A percentile compares a stretch with the other conserved stretches of the same genome.
phyloP scores from a whole-genome alignment of 2,888 invertebrate genomes.

The Miltochrista miniata region DNA sequence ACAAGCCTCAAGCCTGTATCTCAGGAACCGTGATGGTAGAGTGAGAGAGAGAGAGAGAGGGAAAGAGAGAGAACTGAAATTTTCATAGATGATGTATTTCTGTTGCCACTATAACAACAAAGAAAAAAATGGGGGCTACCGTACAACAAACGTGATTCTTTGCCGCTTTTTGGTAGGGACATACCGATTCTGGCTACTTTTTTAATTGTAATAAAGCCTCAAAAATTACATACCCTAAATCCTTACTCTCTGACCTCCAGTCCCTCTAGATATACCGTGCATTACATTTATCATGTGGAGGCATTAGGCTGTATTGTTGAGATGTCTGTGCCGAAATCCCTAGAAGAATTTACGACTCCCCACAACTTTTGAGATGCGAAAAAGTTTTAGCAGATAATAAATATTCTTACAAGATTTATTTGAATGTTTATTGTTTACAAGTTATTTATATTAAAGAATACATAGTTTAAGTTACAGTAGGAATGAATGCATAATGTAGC shows the following conservation, averaged over 20 bases:
- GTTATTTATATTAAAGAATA: not conserved
- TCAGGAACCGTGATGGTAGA: too few relatives aligned
- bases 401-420: slow-evolving; percentile 7
- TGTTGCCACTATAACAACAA: too few relatives aligned
- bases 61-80: too few relatives aligned
- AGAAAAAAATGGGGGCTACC: too few relatives aligned
- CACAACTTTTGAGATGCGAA: slow-evolving; percentile 37
- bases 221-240: too few relatives aligned
- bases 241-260: slow-evolving; percentile 2
- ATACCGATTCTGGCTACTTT: too few relatives aligned
- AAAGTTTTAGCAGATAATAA: slow-evolving; percentile 34
- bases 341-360: slow-evolving; percentile 55
- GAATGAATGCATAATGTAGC: not conserved
- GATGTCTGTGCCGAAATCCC: slow-evolving; percentile 41
- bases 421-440: not conserved
- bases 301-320: slow-evolving; percentile 13
- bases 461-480: not conserved
- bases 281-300: slow-evolving; percentile 15
- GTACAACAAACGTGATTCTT: too few relatives aligned
- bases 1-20: too few relatives aligned
- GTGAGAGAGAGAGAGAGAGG: too few relatives aligned
- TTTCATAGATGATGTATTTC: too few relatives aligned
- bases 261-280: not conserved
- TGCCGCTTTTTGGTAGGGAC: too few relatives aligned
- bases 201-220: too few relatives aligned